Evolutionary conservation across 1,140 invertebrate genomes (phyloP), one percentile per base, ranked within the genome.

Genomic region (Diabrotica virgifera): DNA sequence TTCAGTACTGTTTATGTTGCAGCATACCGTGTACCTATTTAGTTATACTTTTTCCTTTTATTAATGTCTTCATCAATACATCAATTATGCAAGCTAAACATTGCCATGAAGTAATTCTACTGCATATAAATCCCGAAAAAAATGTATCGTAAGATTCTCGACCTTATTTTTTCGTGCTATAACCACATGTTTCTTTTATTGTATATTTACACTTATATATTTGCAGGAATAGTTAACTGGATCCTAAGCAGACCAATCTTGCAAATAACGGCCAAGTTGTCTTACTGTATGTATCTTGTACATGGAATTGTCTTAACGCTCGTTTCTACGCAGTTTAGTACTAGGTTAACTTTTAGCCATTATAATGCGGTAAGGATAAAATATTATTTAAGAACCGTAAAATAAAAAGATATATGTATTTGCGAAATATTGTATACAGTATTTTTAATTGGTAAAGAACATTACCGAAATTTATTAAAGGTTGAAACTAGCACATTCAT

Each of bases 211-310:
- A 46, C 54, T 46, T 11, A 24, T 36, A 55, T 51, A 56, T 38
- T 71, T 71, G 56, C 54, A 74, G 73, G 68, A 11, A 11, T 70
- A 36, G 52, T 76, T 6, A 74, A 74, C 57, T 70, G 66, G 62
- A 55, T 74, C 13, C 59, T 76, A 52, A 67, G 68, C 35, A 59
- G 58, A 10, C 64, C 69, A 40, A 59, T 63, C 11, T 71, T 74
- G 52, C 70, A 76, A 67, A 57, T 74, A 37, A 11, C 69, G 6
- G 64, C 70, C 8, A 65, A 66, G 38, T 62, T 76, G 11, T 66
- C 72, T 10, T 76, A 70, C 51, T 72, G 65, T 52, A 70, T 76
- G 64, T 76, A 74, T 54, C 46, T 73, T 5, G 37, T 73, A 46
- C 73, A 74, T 64, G 55, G 53, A 4, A 24, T 24, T 24, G 24